Conservation (phyloP, 92 coral and sea anemone genomes). For the Zoanthus sociatus region DNA sequence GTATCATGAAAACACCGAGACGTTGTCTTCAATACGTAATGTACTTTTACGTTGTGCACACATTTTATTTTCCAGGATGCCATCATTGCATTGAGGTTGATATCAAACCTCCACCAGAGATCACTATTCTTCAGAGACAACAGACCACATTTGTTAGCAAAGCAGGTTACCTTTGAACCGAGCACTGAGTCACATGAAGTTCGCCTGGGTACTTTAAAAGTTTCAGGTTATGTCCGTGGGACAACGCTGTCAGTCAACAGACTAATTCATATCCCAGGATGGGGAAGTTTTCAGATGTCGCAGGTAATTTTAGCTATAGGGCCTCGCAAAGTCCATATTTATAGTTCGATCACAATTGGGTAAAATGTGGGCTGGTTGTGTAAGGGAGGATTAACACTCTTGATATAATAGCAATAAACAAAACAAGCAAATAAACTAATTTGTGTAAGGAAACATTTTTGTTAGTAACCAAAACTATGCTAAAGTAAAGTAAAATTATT, state of each 20-base stretch:
- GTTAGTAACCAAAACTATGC: no score
- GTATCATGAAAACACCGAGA: neutral
- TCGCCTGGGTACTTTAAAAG: conserved; percentile 85
- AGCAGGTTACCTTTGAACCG: conserved; percentile 76
- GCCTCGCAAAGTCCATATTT: neutral
- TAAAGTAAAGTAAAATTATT: no score
- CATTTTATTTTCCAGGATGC: conserved; percentile 75
- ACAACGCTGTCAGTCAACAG: conserved; percentile 84
- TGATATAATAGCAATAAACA: no score
- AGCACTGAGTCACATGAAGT: conserved; percentile 53
- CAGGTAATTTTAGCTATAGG: conserved; percentile 64
- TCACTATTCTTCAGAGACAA: conserved; percentile 81
- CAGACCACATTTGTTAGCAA: conserved; percentile 89
- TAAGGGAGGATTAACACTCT: no score
- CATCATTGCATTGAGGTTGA: conserved; percentile 79
- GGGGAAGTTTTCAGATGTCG: conserved; percentile 90
- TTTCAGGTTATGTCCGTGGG: conserved; percentile 91
- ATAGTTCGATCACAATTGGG: no score
- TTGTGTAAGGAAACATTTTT: no score
- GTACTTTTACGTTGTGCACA: no score
- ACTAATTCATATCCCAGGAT: conserved; percentile 90
- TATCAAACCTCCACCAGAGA: conserved; percentile 91
- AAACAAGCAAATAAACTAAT: no score
- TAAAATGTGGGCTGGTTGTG: no score
- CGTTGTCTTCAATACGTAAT: no score